Conservation (phyloP, 2,113 vertebrate genomes). For the Naja naja region DNA sequence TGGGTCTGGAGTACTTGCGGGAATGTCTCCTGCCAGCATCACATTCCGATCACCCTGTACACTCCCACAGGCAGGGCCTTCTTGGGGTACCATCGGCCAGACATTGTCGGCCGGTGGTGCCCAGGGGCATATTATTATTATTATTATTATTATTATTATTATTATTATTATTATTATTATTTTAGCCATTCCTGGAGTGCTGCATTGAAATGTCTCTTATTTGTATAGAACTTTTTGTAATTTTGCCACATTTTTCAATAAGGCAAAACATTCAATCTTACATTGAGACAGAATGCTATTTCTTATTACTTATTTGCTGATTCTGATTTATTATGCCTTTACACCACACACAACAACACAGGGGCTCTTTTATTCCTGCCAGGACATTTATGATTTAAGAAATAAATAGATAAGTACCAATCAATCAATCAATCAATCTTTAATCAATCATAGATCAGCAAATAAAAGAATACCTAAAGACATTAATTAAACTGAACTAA, state of each 20-base stretch:
- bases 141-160: too few relatives aligned
- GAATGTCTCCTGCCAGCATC: too few relatives aligned
- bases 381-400: background rate
- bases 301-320: background rate
- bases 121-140: too few relatives aligned
- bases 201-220: background rate
- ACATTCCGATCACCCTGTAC: too few relatives aligned
- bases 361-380: background rate
- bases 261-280: background rate
- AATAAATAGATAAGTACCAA: background rate
- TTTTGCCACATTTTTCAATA: background rate
- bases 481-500: background rate
- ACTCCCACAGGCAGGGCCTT: too few relatives aligned
- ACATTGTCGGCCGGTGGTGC: too few relatives aligned
- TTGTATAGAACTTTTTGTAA: background rate
- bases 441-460: background rate
- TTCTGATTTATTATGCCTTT: background rate
- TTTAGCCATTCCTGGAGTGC: background rate
- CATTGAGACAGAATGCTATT: background rate
- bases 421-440: background rate
- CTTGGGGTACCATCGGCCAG: too few relatives aligned
- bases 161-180: too few relatives aligned
- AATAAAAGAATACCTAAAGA: background rate
- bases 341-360: background rate
- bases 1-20: too few relatives aligned